Base-by-base conservation (phyloP, 2,113 vertebrate species). In the Brachypteracias leptosomus region DNA sequence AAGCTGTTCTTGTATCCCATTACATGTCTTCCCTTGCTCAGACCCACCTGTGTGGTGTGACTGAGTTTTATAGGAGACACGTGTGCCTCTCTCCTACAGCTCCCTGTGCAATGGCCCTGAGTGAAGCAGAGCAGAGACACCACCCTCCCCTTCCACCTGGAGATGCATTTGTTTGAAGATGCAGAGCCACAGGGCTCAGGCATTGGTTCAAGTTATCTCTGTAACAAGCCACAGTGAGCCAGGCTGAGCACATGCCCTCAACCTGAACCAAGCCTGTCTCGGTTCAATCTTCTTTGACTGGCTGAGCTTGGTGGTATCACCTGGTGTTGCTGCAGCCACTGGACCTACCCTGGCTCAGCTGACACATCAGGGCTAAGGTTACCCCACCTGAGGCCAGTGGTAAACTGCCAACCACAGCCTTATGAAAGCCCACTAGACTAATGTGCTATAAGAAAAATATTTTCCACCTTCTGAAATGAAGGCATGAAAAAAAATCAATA, bases 91-190 rank as follows among this genome's bases (percentile, higher is more conserved):
- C 49, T 49, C 18, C 1, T n/a, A 19, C 13, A 79, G 42, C 25
- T 71, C 52, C 25, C 24, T 52, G 44, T 36, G 52, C 0, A 0
- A 51, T 0, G 1, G 47, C 18, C 16, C 10, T 0, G 1, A 67
- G 57, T 8, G 20, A 29, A 57, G 57, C 25, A 38, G 14, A 51
- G 58, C 59, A n/a, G 42, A 89, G 62, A 29, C 61, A 85, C 46
- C 26, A 51, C 21, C 7, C 57, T 26, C 44, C 14, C 28, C 63
- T 82, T 68, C 33, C 42, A 63, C 16, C 28, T 62, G 40, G 62
- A 46, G 17, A 36, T 28, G 47, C 24, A 80, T 78, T 51, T 86
- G 15, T 73, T 31, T 54, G 46, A 83, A 77, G 55, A 42, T 84
- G 51, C n/a, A 52, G 52, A 44, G 51, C 25, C 51, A 38, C 15